phyloP scores from a whole-genome alignment of 2,113 vertebrate genomes.

The Xenotilapia longispinis region DNA sequence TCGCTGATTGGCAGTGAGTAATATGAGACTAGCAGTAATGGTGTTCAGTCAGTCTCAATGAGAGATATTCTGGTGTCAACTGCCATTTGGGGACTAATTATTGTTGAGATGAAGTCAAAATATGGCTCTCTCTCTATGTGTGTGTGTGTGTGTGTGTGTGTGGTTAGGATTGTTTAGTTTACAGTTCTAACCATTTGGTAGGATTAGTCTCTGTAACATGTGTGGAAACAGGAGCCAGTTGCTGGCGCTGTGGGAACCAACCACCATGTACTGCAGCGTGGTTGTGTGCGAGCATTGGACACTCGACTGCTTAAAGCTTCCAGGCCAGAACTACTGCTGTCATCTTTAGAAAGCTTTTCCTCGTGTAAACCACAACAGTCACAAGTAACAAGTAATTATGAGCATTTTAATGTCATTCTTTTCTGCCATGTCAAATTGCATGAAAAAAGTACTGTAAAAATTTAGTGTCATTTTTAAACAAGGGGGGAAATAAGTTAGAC shows the following conservation, averaged over 20 bases:
- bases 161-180: constrained; percentile 56
- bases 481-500: neutral
- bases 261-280: constrained; percentile 46
- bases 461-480: neutral
- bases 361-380: neutral
- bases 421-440: neutral
- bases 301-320: neutral
- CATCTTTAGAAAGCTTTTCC: neutral
- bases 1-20: constrained; percentile 22
- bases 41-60: constrained; percentile 40
- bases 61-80: constrained; percentile 54
- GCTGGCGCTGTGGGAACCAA: constrained; percentile 52
- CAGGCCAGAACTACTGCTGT: constrained; percentile 24
- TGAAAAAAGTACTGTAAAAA: neutral
- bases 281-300: constrained; percentile 37
- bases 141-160: neutral
- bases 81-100: constrained; percentile 57
- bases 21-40: constrained; percentile 40
- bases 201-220: constrained; percentile 58
- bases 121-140: neutral
- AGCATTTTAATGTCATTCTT: neutral
- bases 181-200: constrained; percentile 54
- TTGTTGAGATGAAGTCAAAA: constrained; percentile 57
- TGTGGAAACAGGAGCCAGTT: constrained; percentile 63
- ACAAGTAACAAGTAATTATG: neutral